Base-by-base conservation (phyloP, 2,797 vertebrate species). In the Myotis daubentonii region DNA sequence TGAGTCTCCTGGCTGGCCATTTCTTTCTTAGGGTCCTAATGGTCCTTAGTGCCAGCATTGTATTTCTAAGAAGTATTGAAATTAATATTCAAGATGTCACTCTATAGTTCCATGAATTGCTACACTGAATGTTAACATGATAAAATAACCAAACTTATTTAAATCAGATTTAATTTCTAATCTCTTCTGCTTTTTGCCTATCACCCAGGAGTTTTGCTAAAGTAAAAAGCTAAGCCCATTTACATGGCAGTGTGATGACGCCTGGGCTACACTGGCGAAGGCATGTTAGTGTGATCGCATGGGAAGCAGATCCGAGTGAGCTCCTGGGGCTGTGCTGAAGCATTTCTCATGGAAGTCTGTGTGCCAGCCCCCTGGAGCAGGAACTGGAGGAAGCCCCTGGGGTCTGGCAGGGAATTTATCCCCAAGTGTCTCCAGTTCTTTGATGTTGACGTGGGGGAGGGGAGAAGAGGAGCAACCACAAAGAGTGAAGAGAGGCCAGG, bases 91-190 rank as follows among this genome's bases (percentile, higher is more conserved):
- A 23, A 25, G n/a, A 28, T 76, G 23, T 87, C 76, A 87, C 49
- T 87, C 0, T 71, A 16, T 90, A 72, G 41, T 66, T 75, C 44
- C 8, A 8, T 33, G 51, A 62, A 74, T 81, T 82, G 49, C 82
- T 86, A 87, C 3, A 38, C 19, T 89, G 57, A 91, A 65, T 79
- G 68, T 71, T 91, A 91, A 91, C 55, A 47, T 79, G 30, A 62
- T 70, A 87, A 87, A 91, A 70, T 87, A 82, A 92, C 28, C 33
- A 72, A 33, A 83, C 22, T 68, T 71, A 49, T 60, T 66, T 80
- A 71, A 89, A 23, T 88, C 23, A 36, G 53, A 89, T 85, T 92
- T 72, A 83, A 83, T 74, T 93, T 94, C 81, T 88, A 25, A 57
- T 82, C 62, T 90, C 10, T 90, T 92, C 30, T 70, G 8, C n/a